A percentile compares a stretch with the other conserved stretches of the same genome.
phyloP scores from a whole-genome alignment of 1,140 invertebrate species.

The Ylistrum balloti region DNA sequence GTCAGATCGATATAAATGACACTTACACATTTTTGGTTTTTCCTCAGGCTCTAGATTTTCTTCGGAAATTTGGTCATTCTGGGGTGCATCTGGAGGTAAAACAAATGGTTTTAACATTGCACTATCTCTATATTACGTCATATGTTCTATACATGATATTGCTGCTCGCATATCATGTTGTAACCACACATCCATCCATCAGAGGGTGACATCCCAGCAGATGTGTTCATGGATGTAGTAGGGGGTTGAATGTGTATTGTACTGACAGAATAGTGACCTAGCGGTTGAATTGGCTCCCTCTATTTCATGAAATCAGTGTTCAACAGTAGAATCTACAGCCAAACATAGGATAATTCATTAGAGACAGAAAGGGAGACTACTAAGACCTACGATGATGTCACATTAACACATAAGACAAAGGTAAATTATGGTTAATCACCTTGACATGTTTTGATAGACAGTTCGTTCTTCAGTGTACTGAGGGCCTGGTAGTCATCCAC shows the following conservation, averaged over 20 bases:
- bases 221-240: neutral
- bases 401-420: neutral
- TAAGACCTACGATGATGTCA: no score
- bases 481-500: constrained; percentile 69
- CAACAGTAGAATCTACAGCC: no score
- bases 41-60: neutral
- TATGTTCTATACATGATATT: neutral
- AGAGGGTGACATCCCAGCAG: neutral
- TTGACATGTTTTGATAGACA: constrained; percentile 64
- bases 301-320: neutral
- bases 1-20: no score
- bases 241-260: neutral
- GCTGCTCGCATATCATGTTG: neutral
- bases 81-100: neutral
- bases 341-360: no score
- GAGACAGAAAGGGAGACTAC: no score
- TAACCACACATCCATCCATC: neutral
- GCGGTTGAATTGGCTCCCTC: neutral
- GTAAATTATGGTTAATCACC: constrained; percentile 53
- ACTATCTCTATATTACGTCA: neutral
- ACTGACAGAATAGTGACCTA: neutral
- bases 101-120: neutral
- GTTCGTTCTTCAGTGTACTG: constrained; percentile 55
- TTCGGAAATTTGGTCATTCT: neutral
- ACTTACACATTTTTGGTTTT: neutral